Base-by-base conservation (phyloP, 2,113 vertebrate species). In the Circaetus cinerascens region DNA sequence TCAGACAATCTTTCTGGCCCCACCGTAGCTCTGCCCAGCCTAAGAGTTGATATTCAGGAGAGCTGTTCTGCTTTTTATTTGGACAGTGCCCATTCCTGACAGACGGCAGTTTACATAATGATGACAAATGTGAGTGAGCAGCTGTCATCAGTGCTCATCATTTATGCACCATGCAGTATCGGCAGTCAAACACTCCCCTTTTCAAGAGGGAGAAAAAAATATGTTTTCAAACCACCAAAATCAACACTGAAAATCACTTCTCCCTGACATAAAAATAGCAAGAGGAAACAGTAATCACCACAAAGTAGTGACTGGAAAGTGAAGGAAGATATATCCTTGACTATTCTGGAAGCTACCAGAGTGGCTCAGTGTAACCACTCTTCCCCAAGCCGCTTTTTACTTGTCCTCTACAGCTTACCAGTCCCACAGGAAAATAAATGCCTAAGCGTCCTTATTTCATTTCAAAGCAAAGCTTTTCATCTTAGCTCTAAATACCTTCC, bases 81-180 rank as follows among this genome's bases (percentile, higher is more conserved):
- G 7, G 91, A 78, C 9, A 10, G 88, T 71, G 86, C 56, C 79
- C 85, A 16, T 64, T 87, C 64, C 79, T 93, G 88, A 86, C 95
- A 96, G 95, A 92, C 71, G 16, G 94, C 1, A 25, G 56, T 95
- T 97, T 95, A 95, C 86, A 96, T 96, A 96, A 96, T 43, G 91
- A 92, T 93, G 91, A 96, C 82, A 97, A 97, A 97, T 90, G 79
- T 79, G 88, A 96, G 57, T 62, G 64, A 97, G 90, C 95, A 96
- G 90, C 95, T 95, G 88, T 96, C 97, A 96, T 86, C 91, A 94
- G 63, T 21, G 53, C 62, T 94, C 51, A 60, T 89, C 81, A 79
- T 57, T 90, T 73, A 91, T 82, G 78, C 77, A 86, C 71, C 66
- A 21, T 18, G 76, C 88, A 85, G 67, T 55, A 92, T 78, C 64